These are phyloP conservation scores for Neodiprion virginianus DNA, from an alignment of 1,140 invertebrate genomes.

Conservation along the genomic window DNA sequence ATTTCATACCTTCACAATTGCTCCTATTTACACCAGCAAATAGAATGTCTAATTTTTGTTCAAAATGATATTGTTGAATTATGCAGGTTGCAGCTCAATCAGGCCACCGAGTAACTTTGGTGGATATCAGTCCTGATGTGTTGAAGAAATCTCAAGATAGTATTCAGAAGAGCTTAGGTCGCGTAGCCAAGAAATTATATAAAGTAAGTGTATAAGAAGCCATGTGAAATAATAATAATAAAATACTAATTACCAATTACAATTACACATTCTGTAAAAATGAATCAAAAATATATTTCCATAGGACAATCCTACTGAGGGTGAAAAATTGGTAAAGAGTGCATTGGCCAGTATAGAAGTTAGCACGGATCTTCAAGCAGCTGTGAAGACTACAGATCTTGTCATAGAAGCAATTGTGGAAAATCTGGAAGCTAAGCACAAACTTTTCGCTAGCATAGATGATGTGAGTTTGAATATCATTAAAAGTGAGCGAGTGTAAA, in stretches of 20 bases:
- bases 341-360: slow-evolving; percentile 68
- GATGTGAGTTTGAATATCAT: slow-evolving; percentile 46
- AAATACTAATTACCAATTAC: not conserved
- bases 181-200: slow-evolving; percentile 83
- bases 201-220: slow-evolving; percentile 49
- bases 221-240: too few relatives aligned
- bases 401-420: slow-evolving; percentile 90
- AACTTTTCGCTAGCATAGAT: slow-evolving; percentile 75
- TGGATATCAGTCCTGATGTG: slow-evolving; percentile 75
- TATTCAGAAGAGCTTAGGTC: slow-evolving; percentile 73
- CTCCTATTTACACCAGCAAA: too few relatives aligned
- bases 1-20: too few relatives aligned
- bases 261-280: not conserved
- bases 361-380: slow-evolving; percentile 66
- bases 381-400: slow-evolving; percentile 74
- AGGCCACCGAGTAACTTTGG: slow-evolving; percentile 77
- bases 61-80: too few relatives aligned
- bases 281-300: not conserved
- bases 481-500: not conserved
- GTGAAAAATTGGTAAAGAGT: slow-evolving; percentile 72
- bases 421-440: slow-evolving; percentile 80
- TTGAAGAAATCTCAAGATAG: slow-evolving; percentile 73
- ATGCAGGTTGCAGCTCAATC: slow-evolving; percentile 78
- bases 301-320: slow-evolving; percentile 66
- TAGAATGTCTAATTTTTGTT: too few relatives aligned